Evolutionary conservation across 2,113 vertebrate species (phyloP).

Genomic region (Larimichthys polyactis): DNA sequence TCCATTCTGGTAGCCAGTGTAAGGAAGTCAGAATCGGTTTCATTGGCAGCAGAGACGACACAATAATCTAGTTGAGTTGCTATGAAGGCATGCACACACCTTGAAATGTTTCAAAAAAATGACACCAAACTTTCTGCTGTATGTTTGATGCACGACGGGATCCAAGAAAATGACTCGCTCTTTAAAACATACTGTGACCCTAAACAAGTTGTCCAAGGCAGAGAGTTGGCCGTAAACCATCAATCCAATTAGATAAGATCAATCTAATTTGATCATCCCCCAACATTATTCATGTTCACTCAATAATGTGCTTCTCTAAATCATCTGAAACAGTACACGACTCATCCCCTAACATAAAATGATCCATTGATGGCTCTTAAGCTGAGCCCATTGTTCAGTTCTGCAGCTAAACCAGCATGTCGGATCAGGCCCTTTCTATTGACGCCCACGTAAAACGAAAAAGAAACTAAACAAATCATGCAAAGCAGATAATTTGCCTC

Average conservation of each 20-base stretch:
- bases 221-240: background rate
- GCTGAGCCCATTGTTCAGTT: background rate
- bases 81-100: too few relatives aligned
- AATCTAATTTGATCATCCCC: background rate
- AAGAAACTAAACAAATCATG: background rate
- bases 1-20: too few relatives aligned
- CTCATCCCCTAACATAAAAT: background rate
- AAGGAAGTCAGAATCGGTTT: too few relatives aligned
- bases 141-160: background rate
- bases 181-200: background rate
- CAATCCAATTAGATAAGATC: background rate
- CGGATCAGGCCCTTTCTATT: background rate
- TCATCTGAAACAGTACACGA: background rate
- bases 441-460: conserved; percentile 6
- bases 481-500: background rate
- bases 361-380: background rate
- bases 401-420: background rate
- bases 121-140: too few relatives aligned
- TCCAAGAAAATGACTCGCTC: background rate
- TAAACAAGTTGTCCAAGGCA: background rate
- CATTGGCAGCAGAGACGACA: too few relatives aligned
- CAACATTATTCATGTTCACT: background rate
- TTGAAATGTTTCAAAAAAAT: too few relatives aligned
- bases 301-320: background rate
- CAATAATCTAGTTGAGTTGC: too few relatives aligned